Base-by-base conservation (phyloP, 2,113 vertebrate species). In the Xyliphius kryptos region DNA sequence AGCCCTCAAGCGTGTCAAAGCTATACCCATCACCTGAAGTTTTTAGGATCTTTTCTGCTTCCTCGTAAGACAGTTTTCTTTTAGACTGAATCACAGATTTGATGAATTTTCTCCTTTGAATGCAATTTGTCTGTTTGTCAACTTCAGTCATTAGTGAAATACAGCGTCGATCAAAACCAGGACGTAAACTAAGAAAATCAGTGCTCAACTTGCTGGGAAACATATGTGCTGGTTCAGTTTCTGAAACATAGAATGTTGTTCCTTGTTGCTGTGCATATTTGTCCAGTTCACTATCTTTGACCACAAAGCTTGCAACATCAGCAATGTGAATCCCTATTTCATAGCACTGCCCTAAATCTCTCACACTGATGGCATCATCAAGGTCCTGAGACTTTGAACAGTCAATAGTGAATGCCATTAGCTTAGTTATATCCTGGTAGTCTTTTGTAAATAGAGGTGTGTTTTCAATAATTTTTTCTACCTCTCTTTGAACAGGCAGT, bases 271-370 rank as follows among this genome's bases (percentile, higher is more conserved):
- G 82, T 10, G 90, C 89, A 62, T 85, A 75, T 20, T 51, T 3
- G 44, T 94, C 93, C 60, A 92, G 67, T 7, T 69, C 36, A 19
- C 85, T 69, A n/a, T 73, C 87, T 76, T 75, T 81, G 41, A 61
- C 73, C 65, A 97, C 61, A 54, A 83, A 41, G 26, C 83, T 85
- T 15, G 91, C 89, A 65, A 95, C 84, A 5, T 94, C 93, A 2
- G 91, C 66, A 16, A 95, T 92, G 77, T 95, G 94, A 76, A 97
- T 71, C n/a, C 88, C 92, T 55, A 97, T 76, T 77, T 94, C 87
- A 6, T 86, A 94, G 13, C 20, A 19, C 1, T 17, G 15, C 9
- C 80, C 90, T 20, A 81, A 72, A 52, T 94, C 88, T 61, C 72
- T 73, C 17, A 95, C 69, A 1, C 90, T 93, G 65, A 97, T 74